Evolutionary conservation across 2,888 invertebrate genomes (phyloP), one percentile per base, ranked within the genome.

Genomic region (Caenorhabditis sp.): DNA sequence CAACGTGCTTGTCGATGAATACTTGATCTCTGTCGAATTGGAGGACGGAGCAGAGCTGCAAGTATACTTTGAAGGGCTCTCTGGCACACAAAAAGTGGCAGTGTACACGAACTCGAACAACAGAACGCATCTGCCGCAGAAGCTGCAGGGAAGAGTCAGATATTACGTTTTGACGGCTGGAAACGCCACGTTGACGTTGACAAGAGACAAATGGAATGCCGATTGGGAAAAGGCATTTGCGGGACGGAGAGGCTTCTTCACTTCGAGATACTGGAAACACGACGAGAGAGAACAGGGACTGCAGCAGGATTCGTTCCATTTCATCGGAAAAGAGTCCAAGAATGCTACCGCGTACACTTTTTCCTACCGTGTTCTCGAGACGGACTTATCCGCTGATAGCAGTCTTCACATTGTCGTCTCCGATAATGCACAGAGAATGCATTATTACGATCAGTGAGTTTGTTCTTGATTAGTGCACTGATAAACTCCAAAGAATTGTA

Each of bases 121-220:
- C 17, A 27, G 30, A 41, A 66, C 56, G 2, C 26, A 66, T 32
- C n/a, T 66, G 15, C 66, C 66, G 9, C 66, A 66, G 24, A 66
- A 66, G 50, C 48, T 66, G 27, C 66, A 66, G 32, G 66, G 66
- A 58, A 26, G 48, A 2, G 37, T 66, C 32, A 27, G 66, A 41
- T 66, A 58, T n/a, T 66, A 66, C 24, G 56, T 66, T n/a, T 32
- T 66, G 41, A 56, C 66, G 3, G 46, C 66, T 27, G 66, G 66
- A 30, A 58, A 66, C 37, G 66, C 66, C 22, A 58, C 48, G 3
- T 17, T 66, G 24, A 50, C 41, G 24, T 22, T 66, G 50, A 66
- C 66, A 41, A 66, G 66, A 50, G 50, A 66, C 41, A 66, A 58
- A 32, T 55, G 39, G 56, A 66, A 66, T 11, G 30, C 66, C 1